These are phyloP conservation scores for Megathymus violae DNA, from an alignment of 1,140 invertebrate species.

Conservation along the genomic window DNA sequence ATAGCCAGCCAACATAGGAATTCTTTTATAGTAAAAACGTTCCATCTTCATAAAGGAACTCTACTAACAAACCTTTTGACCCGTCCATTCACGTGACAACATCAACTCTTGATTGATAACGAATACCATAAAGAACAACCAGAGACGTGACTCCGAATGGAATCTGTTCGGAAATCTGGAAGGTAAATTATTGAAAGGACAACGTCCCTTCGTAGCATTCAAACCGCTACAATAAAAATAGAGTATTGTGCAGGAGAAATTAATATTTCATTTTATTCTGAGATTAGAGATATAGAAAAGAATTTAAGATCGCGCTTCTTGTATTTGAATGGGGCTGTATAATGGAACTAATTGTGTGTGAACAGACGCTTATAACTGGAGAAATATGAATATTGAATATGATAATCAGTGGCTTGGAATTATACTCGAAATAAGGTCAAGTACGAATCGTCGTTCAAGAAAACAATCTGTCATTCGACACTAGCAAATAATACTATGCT, in stretches of 20 bases:
- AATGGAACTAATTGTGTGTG: constrained; percentile 81
- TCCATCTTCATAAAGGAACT: constrained; percentile 37
- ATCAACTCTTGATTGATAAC: constrained; percentile 60
- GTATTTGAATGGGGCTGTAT: constrained; percentile 61
- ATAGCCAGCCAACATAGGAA: too few species aligned
- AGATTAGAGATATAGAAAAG: constrained; percentile 72
- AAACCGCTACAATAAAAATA: constrained; percentile 77
- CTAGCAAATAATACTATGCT: too few species aligned
- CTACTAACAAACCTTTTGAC: constrained; percentile 54
- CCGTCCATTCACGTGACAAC: constrained; percentile 39
- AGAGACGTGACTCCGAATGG: constrained; percentile 12
- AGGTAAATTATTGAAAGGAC: constrained; percentile 11
- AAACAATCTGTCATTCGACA: too few species aligned
- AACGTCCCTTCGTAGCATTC: too few species aligned
- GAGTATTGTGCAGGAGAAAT: constrained; percentile 63
- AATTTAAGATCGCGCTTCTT: constrained; percentile 66
- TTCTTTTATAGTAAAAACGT: constrained; percentile 41
- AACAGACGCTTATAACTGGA: constrained; percentile 49
- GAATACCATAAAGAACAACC: constrained; percentile 28
- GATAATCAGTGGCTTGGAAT: constrained; percentile 50
- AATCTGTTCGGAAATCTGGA: constrained; percentile 15
- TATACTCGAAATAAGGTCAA: constrained; percentile 43
- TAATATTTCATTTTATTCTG: constrained; percentile 72
- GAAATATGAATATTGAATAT: constrained; percentile 76
- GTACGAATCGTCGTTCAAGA: constrained; percentile 29